Percentiles rank a stretch among this genome's conserved stretches.
These are phyloP conservation scores for Megamerina dolium DNA, from an alignment of 2,888 invertebrate species.

Conservation along the genomic window DNA sequence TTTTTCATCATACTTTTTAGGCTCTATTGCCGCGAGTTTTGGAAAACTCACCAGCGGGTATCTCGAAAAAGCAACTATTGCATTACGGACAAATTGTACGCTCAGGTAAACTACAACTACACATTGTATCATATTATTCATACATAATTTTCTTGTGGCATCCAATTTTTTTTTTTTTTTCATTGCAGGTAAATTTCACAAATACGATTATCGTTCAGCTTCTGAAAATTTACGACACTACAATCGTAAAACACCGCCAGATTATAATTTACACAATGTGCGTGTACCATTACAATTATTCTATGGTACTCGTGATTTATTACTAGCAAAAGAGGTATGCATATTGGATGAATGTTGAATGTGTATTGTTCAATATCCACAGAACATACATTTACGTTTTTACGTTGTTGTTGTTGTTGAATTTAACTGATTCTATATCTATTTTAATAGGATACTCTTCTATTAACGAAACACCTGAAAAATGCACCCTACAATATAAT, in stretches of 20 bases:
- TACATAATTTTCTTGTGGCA: not conserved
- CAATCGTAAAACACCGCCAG: slow-evolving; percentile 35
- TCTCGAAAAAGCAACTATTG: slow-evolving; percentile 40
- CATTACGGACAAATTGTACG: slow-evolving; percentile 44
- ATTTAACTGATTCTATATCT: not conserved
- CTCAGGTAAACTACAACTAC: slow-evolving; percentile 32
- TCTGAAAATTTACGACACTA: slow-evolving; percentile 34
- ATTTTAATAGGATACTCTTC: slow-evolving; percentile 30
- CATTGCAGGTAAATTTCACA: slow-evolving; percentile 37
- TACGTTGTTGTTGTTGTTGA: not conserved
- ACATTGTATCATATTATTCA: not conserved
- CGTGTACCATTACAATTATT: slow-evolving; percentile 38
- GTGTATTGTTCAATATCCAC: too few relatives aligned
- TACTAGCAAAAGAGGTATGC: slow-evolving; percentile 27
- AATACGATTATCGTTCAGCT: slow-evolving; percentile 37
- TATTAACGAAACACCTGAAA: slow-evolving; percentile 27
- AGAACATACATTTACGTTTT: too few relatives aligned
- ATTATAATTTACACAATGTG: slow-evolving; percentile 37
- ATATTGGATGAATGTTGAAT: not conserved
- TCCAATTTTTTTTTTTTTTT: not conserved
- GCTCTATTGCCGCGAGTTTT: slow-evolving; percentile 37
- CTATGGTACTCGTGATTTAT: slow-evolving; percentile 38
- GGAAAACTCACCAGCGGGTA: slow-evolving; percentile 43
- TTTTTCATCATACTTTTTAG: too few relatives aligned
- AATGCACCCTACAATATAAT: slow-evolving; percentile 32